A percentile compares a stretch with the other conserved stretches of the same genome.
Evolutionary conservation across 1,140 invertebrate species (phyloP).

Genomic region (Macrobrachium nipponense): DNA sequence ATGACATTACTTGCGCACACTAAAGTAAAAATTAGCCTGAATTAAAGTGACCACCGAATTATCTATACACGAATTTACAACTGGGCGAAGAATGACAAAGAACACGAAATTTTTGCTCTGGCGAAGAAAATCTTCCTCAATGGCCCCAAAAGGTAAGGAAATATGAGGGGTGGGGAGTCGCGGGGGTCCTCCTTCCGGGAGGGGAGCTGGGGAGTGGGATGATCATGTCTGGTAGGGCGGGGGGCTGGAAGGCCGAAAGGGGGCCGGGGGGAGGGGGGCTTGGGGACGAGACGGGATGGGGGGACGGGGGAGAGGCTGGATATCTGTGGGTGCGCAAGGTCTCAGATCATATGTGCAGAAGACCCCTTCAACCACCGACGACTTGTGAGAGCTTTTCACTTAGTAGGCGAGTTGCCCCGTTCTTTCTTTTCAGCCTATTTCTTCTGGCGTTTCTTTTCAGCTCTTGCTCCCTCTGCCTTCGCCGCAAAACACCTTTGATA

Average conservation of each 20-base stretch:
- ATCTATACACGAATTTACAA: too few relatives aligned
- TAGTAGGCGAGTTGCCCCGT: conserved; percentile 45
- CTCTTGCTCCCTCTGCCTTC: neutral
- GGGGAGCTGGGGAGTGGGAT: neutral
- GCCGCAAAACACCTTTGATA: conserved; percentile 36
- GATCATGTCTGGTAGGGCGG: neutral
- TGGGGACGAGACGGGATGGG: neutral
- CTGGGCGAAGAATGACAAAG: too few relatives aligned
- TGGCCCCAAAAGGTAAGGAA: too few relatives aligned
- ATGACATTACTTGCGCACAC: too few relatives aligned
- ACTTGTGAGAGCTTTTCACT: conserved; percentile 57
- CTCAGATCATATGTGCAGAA: conserved; percentile 36
- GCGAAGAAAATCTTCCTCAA: too few relatives aligned
- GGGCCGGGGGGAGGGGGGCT: neutral
- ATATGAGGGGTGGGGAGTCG: neutral
- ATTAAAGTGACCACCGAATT: too few relatives aligned
- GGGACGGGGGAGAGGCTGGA: conserved; percentile 12
- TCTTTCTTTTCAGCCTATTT: conserved; percentile 15
- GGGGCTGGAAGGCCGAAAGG: neutral
- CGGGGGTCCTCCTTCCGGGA: neutral
- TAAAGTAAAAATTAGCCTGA: too few relatives aligned
- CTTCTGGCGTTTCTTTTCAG: neutral
- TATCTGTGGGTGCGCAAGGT: conserved; percentile 22
- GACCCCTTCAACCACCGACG: conserved; percentile 38
- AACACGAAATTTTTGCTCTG: too few relatives aligned